Evolutionary conservation across 2,113 vertebrate species (phyloP).

Genomic region (Orycteropus afer): DNA sequence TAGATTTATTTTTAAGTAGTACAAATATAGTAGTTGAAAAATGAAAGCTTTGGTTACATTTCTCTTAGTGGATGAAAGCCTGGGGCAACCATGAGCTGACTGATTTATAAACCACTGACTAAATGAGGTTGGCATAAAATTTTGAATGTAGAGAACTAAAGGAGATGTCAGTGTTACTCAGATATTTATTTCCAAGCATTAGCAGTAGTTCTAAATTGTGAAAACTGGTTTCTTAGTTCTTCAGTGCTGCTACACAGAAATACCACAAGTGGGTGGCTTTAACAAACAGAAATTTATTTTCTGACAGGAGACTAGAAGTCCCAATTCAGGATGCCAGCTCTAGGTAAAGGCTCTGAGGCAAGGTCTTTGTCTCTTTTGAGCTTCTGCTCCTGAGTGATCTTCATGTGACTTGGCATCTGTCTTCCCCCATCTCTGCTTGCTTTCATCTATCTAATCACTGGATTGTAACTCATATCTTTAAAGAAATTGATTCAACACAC

Average conservation of each 20-base stretch:
- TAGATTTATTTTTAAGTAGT: slow-evolving; percentile 14
- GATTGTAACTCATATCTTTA: background rate
- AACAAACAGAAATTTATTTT: background rate
- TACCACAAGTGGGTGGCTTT: background rate
- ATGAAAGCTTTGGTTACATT: slow-evolving; percentile 11
- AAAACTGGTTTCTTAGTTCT: background rate
- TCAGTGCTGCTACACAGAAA: background rate
- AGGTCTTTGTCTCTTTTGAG: no score
- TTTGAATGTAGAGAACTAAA: background rate
- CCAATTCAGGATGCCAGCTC: background rate
- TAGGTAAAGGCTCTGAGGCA: background rate
- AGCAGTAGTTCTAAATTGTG: background rate
- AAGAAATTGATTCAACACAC: background rate
- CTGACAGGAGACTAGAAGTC: background rate
- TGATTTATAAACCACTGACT: background rate
- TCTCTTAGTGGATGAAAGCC: background rate
- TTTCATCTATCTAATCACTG: background rate
- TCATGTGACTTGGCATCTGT: no score
- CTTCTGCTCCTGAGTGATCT: no score
- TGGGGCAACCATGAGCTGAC: background rate
- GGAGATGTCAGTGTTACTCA: background rate
- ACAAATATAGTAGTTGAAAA: slow-evolving; percentile 17
- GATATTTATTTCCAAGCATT: background rate
- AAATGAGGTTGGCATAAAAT: background rate
- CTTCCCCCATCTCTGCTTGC: background rate